Conservation (phyloP, 2,797 vertebrate species). For the Anisognathus igniventris region DNA sequence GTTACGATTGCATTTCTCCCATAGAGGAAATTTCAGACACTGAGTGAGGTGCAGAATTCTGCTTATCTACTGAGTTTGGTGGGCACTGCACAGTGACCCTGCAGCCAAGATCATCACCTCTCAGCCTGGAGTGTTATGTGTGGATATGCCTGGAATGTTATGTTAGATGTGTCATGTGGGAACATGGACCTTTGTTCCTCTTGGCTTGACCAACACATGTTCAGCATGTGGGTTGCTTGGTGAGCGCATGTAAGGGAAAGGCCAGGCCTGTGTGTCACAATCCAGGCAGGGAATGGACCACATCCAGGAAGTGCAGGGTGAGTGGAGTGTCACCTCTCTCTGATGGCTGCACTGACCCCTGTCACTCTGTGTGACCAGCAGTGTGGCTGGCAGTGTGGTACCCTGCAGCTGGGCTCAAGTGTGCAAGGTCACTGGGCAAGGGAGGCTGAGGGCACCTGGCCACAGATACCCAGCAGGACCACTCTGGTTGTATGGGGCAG, state of each 20-base stretch:
- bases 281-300: fast-evolving
- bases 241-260: neutral
- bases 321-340: neutral
- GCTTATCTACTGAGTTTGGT: too few relatives aligned
- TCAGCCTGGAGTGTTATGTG: neutral
- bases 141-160: neutral
- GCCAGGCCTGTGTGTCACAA: fast-evolving
- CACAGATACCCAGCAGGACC: fast-evolving
- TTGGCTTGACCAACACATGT: neutral
- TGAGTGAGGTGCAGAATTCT: neutral
- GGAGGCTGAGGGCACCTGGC: fast-evolving
- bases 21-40: neutral
- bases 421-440: fast-evolving
- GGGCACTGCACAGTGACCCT: neutral
- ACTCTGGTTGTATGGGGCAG: neutral
- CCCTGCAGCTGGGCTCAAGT: fast-evolving
- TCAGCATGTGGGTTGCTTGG: fast-evolving
- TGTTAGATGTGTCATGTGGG: too few relatives aligned
- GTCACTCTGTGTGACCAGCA: too few relatives aligned
- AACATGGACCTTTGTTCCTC: neutral
- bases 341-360: neutral
- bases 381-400: fast-evolving
- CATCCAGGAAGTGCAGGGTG: too few relatives aligned
- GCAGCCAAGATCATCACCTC: neutral
- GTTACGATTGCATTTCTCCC: neutral